Evolutionary conservation across 2,113 vertebrate genomes (phyloP).

Genomic region (Craseonycteris thonglongyai): DNA sequence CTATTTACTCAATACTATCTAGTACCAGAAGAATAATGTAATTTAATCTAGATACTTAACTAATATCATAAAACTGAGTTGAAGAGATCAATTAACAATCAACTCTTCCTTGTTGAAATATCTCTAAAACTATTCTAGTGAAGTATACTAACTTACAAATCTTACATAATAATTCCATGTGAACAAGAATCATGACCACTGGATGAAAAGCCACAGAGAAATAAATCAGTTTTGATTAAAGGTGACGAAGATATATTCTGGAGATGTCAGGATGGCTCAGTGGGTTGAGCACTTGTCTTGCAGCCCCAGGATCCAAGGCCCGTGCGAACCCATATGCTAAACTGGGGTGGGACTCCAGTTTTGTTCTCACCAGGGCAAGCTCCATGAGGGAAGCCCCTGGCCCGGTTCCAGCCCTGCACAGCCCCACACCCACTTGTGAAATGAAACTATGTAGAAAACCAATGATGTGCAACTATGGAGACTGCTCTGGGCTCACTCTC

Average conservation of each 20-base stretch:
- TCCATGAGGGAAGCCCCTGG: too few relatives aligned
- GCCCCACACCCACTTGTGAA: too few relatives aligned
- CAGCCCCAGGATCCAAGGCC: too few relatives aligned
- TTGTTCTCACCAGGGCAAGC: too few relatives aligned
- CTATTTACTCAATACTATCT: neutral
- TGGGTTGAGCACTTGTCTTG: too few relatives aligned
- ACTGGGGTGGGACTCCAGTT: too few relatives aligned
- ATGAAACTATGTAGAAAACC: too few relatives aligned
- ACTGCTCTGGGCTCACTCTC: too few relatives aligned
- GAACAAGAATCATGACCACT: neutral
- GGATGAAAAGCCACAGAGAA: neutral
- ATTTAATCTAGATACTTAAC: neutral
- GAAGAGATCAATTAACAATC: neutral
- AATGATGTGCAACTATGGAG: too few relatives aligned
- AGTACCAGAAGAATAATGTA: neutral
- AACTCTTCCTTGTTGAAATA: neutral
- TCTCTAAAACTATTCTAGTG: neutral
- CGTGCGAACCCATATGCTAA: too few relatives aligned
- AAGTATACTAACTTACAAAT: neutral
- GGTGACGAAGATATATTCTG: neutral
- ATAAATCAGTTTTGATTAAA: conserved; percentile 18
- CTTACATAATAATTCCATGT: neutral
- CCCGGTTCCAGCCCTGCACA: too few relatives aligned
- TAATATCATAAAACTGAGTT: neutral
- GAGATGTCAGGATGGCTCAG: too few relatives aligned